Evolutionary conservation across 2,888 invertebrate genomes (phyloP), one percentile per base, ranked within the genome.

Genomic region (Agrotis puta): DNA sequence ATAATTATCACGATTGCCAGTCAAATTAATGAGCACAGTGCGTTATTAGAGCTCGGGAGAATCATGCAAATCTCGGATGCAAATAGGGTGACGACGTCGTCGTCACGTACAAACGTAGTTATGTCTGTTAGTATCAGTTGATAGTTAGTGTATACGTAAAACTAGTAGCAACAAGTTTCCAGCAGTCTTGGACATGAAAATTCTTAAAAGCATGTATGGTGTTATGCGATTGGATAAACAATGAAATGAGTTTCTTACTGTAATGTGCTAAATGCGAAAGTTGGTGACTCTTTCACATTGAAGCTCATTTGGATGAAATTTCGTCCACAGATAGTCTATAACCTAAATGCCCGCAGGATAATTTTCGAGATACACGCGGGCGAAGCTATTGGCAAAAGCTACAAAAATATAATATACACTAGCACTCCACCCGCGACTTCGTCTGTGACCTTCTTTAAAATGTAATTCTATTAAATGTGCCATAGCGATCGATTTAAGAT

Each of bases 1-100:
- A 65, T 76, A 62, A 77, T 77, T 76, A 65, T 77, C 61, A 48
- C 72, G 71, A 77, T 62, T 76, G 72, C 51, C 33, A 48, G 71
- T 22, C 56, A 61, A 72, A 65, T 72, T 76, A 77, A 76, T 76
- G 72, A 76, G 54, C 71, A 22, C 54, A 45, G 64, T 22, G 54
- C 50, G 50, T 56, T 77, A 64, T 77, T 75, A 71, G 59, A 11
- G 59, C 47, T 47, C 51, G 18, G 13, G 61, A 72, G 72, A 61
- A 65, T 62, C 58, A 50, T 70, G 77, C 64, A 74, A 70, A 74
- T 74, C 62, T 53, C 33, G 27, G 22, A 58, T 70, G 57, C 43
- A 58, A 63, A 59, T 77, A 48, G 45, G 13, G 33, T 3, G 24
- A 22, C 18, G 24, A 27, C 45, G 16, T 14, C 2, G 11, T 18